Conservation (phyloP, 1,140 invertebrate species). For the Drosophila mauritiana region DNA sequence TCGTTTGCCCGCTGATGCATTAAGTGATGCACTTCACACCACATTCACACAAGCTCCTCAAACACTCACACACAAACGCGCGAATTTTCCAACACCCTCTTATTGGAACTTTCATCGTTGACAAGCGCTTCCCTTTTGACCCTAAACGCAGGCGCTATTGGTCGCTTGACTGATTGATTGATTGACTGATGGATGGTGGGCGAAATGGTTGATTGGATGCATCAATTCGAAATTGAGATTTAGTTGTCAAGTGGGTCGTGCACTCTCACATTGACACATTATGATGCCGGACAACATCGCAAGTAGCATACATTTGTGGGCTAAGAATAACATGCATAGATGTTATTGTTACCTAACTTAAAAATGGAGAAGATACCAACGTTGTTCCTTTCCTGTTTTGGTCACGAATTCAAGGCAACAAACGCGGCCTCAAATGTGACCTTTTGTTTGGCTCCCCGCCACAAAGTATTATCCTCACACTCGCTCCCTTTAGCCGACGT, state of each 20-base stretch:
- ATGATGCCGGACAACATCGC: constrained; percentile 1
- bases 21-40: constrained; percentile 58
- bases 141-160: constrained; percentile 52
- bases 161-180: constrained; percentile 62
- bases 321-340: no score
- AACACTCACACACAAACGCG: constrained; percentile 11
- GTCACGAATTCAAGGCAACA: constrained; percentile 54
- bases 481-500: background rate
- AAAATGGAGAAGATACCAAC: background rate
- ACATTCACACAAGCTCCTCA: constrained; percentile 3
- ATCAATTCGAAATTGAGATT: constrained; percentile 46
- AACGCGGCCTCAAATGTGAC: constrained; percentile 27
- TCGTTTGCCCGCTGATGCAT: constrained; percentile 61
- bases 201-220: constrained; percentile 47
- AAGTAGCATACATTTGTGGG: constrained; percentile 24
- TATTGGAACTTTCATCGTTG: constrained; percentile 41
- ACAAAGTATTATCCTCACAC: constrained; percentile 8
- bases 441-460: constrained; percentile 34
- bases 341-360: no score
- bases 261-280: constrained; percentile 1
- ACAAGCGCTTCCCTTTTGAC: constrained; percentile 64
- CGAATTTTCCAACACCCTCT: constrained; percentile 24
- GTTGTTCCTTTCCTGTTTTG: background rate
- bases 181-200: constrained; percentile 59
- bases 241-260: constrained; percentile 41